These are phyloP conservation scores for Zaprionus obscuricornis DNA, from an alignment of 2,888 invertebrate genomes.

Conservation along the genomic window DNA sequence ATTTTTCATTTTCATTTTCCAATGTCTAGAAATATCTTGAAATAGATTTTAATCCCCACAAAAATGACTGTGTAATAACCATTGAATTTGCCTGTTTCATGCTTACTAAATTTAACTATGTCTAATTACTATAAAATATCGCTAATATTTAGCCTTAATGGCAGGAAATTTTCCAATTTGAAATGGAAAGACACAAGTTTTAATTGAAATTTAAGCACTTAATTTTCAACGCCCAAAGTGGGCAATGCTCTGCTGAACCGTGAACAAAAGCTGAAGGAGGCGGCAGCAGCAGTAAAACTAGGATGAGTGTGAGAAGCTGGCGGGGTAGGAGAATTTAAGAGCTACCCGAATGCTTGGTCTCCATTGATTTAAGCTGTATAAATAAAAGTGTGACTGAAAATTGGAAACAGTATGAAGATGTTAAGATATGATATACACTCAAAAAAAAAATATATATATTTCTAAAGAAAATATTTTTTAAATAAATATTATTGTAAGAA, in stretches of 20 bases:
- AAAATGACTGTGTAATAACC: no score
- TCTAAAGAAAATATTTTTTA: no score
- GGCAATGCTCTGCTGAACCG: slow-evolving; percentile 7
- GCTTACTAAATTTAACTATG: slow-evolving; percentile 51
- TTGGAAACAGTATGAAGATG: no score
- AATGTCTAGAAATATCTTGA: no score
- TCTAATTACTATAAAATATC: slow-evolving; percentile 66
- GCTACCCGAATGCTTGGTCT: slow-evolving; percentile 18
- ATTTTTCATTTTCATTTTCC: no score
- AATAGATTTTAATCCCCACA: no score
- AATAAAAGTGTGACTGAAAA: slow-evolving; percentile 36
- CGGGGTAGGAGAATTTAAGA: slow-evolving; percentile 16
- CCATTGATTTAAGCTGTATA: slow-evolving; percentile 42
- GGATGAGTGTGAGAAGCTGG: slow-evolving; percentile 5
- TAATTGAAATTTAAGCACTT: slow-evolving; percentile 79
- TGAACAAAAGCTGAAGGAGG: not conserved
- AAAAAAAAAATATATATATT: no score
- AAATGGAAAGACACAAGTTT: slow-evolving; percentile 56
- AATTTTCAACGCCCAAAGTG: slow-evolving; percentile 51
- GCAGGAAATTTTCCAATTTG: slow-evolving; percentile 29
- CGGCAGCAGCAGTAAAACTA: not conserved
- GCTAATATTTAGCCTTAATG: slow-evolving; percentile 60
- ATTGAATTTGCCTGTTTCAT: no score
- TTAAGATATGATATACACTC: no score
- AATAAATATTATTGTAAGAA: no score